phyloP scores from a whole-genome alignment of 2,888 invertebrate species.

The Caenorhabditis afra region DNA sequence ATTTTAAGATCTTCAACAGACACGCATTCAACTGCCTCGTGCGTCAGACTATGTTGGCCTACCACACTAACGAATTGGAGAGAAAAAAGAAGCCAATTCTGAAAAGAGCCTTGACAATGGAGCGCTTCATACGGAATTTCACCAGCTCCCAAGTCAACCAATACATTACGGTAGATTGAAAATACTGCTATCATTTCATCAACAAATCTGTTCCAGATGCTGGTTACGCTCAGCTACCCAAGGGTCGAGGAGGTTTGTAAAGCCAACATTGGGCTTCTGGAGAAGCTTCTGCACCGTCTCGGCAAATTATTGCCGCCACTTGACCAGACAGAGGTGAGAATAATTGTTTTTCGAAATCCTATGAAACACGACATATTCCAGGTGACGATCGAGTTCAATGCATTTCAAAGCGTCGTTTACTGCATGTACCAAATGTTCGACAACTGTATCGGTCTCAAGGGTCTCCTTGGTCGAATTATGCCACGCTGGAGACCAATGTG shows the following conservation, averaged over 20 bases:
- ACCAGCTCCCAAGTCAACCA: too few species aligned
- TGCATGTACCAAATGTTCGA: conserved; percentile 2
- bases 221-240: conserved; percentile 4
- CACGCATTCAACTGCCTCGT: background rate
- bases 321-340: background rate
- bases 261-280: background rate
- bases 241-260: background rate
- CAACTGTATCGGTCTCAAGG: background rate
- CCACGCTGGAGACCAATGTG: background rate
- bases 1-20: background rate
- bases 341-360: background rate
- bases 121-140: background rate
- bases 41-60: background rate
- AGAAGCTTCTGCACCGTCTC: background rate
- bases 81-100: background rate
- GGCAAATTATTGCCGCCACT: background rate
- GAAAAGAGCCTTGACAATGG: background rate
- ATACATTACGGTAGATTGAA: too few species aligned
- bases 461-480: background rate
- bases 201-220: background rate
- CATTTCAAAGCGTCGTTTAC: background rate
- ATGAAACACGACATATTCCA: background rate
- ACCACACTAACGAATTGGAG: background rate
- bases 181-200: too few species aligned
- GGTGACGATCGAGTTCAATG: background rate